Evolutionary conservation across 2,888 invertebrate species (phyloP).

Genomic region (Coleophora flavipennella): DNA sequence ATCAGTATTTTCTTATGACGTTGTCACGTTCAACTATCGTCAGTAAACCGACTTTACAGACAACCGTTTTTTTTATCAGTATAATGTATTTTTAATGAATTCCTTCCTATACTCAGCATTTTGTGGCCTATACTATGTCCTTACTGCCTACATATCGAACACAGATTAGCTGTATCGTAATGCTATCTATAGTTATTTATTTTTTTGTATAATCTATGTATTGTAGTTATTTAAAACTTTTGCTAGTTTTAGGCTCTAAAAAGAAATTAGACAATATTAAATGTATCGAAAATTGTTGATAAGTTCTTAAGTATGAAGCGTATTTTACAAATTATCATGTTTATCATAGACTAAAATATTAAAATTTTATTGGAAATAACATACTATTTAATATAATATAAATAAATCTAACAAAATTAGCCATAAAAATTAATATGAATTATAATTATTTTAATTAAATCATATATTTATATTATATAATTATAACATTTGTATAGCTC

Average conservation of each 20-base stretch:
- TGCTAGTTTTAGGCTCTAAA: conserved; percentile 46
- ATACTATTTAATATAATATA: no score
- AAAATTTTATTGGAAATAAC: background rate
- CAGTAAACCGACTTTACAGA: no score
- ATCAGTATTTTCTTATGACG: no score
- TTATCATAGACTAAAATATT: background rate
- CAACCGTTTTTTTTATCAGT: conserved; percentile 9
- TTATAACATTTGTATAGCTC: no score
- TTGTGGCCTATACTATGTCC: conserved; percentile 47
- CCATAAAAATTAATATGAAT: no score
- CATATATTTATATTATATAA: no score
- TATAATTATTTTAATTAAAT: no score
- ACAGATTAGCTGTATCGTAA: no score
- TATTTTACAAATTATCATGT: no score
- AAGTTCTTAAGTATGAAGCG: background rate
- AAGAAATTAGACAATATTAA: conserved; percentile 59
- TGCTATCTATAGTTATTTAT: conserved; percentile 9
- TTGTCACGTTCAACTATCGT: no score
- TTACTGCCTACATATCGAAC: conserved; percentile 65
- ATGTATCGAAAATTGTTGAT: conserved; percentile 30
- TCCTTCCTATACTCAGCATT: conserved; percentile 20
- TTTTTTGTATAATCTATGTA: conserved; percentile 12
- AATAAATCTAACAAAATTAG: no score
- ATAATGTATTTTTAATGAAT: background rate
- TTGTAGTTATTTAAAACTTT: conserved; percentile 37